These are phyloP conservation scores for Hepsetus odoe DNA, from an alignment of 2,113 vertebrate genomes.

Conservation along the genomic window DNA sequence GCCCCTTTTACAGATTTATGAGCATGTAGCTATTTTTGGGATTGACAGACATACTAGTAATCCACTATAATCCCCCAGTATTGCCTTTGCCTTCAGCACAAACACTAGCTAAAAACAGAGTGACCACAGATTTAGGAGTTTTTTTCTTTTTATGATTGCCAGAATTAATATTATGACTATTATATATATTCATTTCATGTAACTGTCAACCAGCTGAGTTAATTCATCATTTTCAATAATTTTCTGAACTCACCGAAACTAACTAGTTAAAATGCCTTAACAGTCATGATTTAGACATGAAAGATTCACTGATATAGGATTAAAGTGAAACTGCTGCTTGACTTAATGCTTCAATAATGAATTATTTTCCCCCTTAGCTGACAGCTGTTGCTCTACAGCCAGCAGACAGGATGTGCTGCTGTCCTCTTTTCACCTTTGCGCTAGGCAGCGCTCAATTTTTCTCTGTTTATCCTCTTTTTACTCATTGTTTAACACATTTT, in stretches of 20 bases:
- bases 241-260: neutral
- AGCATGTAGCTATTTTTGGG: constrained; percentile 56
- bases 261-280: neutral
- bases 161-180: neutral
- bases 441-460: too few relatives aligned
- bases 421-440: neutral
- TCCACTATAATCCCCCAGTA: constrained; percentile 66
- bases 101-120: constrained; percentile 12
- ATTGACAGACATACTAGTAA: constrained; percentile 61
- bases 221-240: too few relatives aligned
- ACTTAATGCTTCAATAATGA: neutral
- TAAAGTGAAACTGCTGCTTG: neutral
- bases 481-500: neutral
- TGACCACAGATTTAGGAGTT: constrained; percentile 1
- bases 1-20: constrained; percentile 47
- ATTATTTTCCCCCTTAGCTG: neutral
- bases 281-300: neutral
- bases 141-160: neutral
- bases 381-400: neutral
- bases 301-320: neutral
- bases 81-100: constrained; percentile 53
- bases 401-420: neutral
- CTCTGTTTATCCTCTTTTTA: neutral
- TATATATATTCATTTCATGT: neutral
- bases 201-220: too few relatives aligned